Base-by-base conservation (phyloP, 2,113 vertebrate genomes). In the Bos indicus region DNA sequence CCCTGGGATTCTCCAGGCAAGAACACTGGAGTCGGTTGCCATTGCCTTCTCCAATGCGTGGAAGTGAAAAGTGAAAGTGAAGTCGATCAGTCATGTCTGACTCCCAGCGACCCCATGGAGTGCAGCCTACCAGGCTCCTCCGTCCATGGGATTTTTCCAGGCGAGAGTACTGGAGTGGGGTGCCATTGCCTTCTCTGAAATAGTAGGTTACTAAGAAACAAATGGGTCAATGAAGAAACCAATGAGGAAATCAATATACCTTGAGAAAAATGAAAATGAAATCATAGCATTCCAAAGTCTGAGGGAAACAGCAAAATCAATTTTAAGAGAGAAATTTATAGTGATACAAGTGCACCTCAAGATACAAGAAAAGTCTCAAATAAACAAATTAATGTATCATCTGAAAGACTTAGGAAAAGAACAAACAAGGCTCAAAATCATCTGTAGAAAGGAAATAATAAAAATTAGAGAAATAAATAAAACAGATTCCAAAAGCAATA, bases 51-150 rank as follows among this genome's bases (percentile, higher is more conserved):
- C 57, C 25, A 26, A 28, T 59, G 25, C 25, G 26, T 59, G 25
- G 12, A 59, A 59, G 57, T 59, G 57, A 26, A 59, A 26, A 12
- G 57, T 28, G 57, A 59, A 59, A 59, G 57, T 12, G 57, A 13
- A 6, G 57, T 59, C 0, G 5, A 11, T 59, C 57, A 59, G 57
- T 59, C 1, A 2, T 59, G 28, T 59, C 57, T 0, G 5, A 28
- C 57, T 28, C 57, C 2, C 2, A 28, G 26, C 0, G 2, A 60
- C 59, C 26, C 11, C 59, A 60, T 60, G 26, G 59, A 28, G 2
- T 28, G 12, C 59, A 60, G 59, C 26, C 59, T 0, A 60, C 59
- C 59, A 28, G 59, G 11, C 59, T 6, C 59, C 23, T 28, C 59
- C 0, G 0, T 2, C 26, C 26, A 28, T 28, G 59, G 26, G 59